A percentile compares a stretch with the other conserved stretches of the same genome.
These are phyloP conservation scores for Cervus canadensis DNA, from an alignment of 2,113 vertebrate genomes.

Conservation along the genomic window DNA sequence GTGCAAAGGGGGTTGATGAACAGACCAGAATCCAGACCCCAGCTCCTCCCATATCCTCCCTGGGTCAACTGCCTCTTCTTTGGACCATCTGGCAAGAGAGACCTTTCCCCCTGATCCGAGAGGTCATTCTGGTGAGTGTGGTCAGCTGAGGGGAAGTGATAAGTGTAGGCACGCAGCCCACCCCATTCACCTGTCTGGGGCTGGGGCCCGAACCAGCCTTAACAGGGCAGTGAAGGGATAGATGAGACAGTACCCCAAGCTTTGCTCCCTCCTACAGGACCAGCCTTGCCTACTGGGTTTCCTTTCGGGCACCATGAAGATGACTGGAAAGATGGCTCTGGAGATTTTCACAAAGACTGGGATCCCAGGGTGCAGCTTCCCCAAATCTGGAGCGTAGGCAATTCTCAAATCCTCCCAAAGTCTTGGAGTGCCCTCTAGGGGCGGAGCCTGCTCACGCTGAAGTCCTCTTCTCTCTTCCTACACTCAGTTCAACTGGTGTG, in stretches of 20 bases:
- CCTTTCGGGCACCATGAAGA: not conserved
- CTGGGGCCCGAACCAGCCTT: not conserved
- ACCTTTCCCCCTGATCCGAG: not conserved
- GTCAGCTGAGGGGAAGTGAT: not conserved
- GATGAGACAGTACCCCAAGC: not conserved
- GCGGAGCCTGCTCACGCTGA: not conserved
- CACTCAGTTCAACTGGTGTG: not conserved
- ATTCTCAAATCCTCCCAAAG: not conserved
- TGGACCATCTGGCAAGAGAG: not conserved
- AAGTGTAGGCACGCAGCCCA: not conserved
- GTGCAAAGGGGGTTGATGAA: not conserved
- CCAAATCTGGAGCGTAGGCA: not conserved
- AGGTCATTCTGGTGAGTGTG: not conserved
- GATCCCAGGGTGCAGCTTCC: not conserved
- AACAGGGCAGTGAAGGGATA: no score
- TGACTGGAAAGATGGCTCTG: not conserved
- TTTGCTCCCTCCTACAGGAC: not conserved
- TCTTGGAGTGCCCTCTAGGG: slow-evolving; percentile 61
- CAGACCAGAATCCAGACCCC: not conserved
- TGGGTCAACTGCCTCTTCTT: not conserved
- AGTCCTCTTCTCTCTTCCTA: not conserved
- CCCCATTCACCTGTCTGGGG: no score
- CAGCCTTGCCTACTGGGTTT: not conserved
- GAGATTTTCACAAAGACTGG: not conserved
- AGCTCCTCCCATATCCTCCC: not conserved